A percentile compares a stretch with the other conserved stretches of the same genome.
phyloP scores from a whole-genome alignment of 2,797 vertebrate species.

The Lithobates pipiens region DNA sequence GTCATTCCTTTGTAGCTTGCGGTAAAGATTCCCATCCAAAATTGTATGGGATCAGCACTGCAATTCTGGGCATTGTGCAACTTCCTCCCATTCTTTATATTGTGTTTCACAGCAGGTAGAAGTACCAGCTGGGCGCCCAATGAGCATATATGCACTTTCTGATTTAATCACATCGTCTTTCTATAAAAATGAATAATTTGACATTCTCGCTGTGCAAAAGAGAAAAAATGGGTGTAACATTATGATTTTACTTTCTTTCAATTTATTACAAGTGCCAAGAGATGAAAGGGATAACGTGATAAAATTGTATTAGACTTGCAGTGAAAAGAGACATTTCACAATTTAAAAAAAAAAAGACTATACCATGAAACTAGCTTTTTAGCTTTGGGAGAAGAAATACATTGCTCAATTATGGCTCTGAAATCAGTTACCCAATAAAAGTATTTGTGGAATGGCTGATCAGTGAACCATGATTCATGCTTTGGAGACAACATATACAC shows the following conservation, averaged over 20 bases:
- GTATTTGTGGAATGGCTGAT: neutral
- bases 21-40: neutral
- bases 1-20: neutral
- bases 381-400: slow-evolving; percentile 21
- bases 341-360: slow-evolving; percentile 26
- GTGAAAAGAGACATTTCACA: slow-evolving; percentile 41
- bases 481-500: neutral
- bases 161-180: slow-evolving; percentile 12
- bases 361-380: slow-evolving; percentile 19
- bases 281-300: slow-evolving; percentile 38
- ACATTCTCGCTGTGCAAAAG: slow-evolving; percentile 7
- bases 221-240: slow-evolving; percentile 36
- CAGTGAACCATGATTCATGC: neutral
- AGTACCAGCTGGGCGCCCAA: slow-evolving; percentile 2
- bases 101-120: slow-evolving; percentile 8
- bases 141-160: neutral
- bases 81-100: neutral
- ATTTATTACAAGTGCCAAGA: slow-evolving; percentile 30
- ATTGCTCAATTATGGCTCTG: neutral
- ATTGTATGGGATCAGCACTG: neutral
- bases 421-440: neutral
- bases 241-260: slow-evolving; percentile 27
- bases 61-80: neutral
- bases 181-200: slow-evolving; percentile 3
- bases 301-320: slow-evolving; percentile 20